A percentile compares a stretch with the other conserved stretches of the same genome.
These are phyloP conservation scores for Drosophila subquinaria DNA, from an alignment of 2,888 invertebrate species.

Conservation along the genomic window DNA sequence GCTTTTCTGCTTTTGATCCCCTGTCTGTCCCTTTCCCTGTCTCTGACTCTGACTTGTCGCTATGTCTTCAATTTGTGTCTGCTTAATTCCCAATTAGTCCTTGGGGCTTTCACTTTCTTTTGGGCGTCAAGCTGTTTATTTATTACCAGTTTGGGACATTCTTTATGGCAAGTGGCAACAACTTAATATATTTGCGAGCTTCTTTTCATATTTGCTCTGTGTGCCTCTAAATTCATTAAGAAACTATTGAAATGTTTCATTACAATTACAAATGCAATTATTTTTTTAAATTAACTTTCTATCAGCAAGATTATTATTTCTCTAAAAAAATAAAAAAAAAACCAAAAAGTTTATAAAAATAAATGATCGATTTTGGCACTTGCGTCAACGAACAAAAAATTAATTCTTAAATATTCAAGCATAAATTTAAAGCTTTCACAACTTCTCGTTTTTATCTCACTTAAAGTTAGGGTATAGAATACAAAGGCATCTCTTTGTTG, in stretches of 20 bases:
- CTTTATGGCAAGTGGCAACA: conserved; percentile 2
- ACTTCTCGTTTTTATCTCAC: neutral
- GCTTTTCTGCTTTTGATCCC: conserved; percentile 63
- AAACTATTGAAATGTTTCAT: neutral
- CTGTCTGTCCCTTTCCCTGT: neutral
- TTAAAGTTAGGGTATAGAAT: neutral
- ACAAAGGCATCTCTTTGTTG: neutral
- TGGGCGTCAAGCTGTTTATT: conserved; percentile 32
- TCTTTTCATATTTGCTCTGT: neutral
- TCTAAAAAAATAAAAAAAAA: no score
- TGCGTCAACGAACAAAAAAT: no score
- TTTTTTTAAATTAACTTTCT: no score
- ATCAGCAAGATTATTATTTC: no score
- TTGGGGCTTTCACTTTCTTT: conserved; percentile 27
- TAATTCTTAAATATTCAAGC: no score
- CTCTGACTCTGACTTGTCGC: neutral
- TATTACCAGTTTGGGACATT: conserved; percentile 27
- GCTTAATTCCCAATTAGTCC: conserved; percentile 76
- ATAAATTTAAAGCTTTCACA: neutral
- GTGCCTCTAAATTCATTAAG: neutral
- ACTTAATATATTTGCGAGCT: neutral
- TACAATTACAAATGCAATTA: no score
- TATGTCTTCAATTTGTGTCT: conserved; percentile 61
- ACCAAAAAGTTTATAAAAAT: no score
- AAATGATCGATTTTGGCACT: no score